phyloP scores from a whole-genome alignment of 1,140 invertebrate species.

The Drosophila nasuta region DNA sequence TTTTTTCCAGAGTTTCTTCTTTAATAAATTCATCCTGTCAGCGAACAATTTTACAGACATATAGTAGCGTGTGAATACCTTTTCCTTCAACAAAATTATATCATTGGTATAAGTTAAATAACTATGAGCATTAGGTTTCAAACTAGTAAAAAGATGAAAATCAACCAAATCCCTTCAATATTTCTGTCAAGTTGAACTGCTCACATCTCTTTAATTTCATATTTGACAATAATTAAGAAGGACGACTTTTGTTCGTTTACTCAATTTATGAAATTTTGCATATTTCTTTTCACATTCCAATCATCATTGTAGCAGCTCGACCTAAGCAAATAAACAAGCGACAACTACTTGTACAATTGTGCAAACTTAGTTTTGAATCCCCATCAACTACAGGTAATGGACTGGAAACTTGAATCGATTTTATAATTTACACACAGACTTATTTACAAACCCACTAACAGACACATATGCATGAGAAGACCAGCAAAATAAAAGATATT shows the following conservation, averaged over 20 bases:
- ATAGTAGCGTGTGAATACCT: not conserved
- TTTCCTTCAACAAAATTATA: not conserved
- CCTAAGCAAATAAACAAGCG: conserved; percentile 13
- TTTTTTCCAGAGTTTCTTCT: conserved; percentile 13
- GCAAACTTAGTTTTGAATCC: conserved; percentile 35
- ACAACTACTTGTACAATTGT: conserved; percentile 25
- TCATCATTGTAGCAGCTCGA: not conserved
- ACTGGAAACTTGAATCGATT: conserved; percentile 74
- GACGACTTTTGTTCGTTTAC: not conserved
- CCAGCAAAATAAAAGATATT: conserved; percentile 15
- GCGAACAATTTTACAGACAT: conserved; percentile 15
- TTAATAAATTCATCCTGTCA: conserved; percentile 32
- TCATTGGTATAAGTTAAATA: too few relatives aligned
- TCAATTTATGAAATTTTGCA: conserved; percentile 1
- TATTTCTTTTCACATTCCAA: not conserved
- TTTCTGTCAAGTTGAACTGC: not conserved
- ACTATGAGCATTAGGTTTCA: too few relatives aligned
- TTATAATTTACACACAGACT: conserved; percentile 49
- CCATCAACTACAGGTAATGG: conserved; percentile 65
- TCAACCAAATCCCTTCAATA: not conserved
- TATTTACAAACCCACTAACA: not conserved
- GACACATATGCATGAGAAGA: not conserved
- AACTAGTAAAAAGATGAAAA: too few relatives aligned
- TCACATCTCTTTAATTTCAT: not conserved
- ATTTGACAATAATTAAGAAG: conserved; percentile 5